Conservation (phyloP, 2,113 vertebrate species). For the Dipodomys stephensi region DNA sequence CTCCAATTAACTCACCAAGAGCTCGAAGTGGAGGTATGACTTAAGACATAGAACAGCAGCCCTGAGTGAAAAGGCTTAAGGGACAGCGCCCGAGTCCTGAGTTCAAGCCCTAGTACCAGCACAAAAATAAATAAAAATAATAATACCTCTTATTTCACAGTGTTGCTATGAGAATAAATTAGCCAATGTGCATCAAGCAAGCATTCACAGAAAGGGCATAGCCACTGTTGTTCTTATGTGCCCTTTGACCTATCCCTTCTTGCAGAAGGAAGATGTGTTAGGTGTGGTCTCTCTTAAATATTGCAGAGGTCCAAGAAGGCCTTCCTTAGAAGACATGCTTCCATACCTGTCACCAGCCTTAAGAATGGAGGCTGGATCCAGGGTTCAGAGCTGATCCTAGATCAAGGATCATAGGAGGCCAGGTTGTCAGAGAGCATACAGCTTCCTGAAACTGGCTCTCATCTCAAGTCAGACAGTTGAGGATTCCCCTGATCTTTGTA, state of each 20-base stretch:
- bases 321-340: background rate
- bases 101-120: background rate
- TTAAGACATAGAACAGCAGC: too few species aligned
- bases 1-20: too few species aligned
- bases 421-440: background rate
- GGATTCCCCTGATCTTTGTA: background rate
- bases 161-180: slow-evolving; percentile 10
- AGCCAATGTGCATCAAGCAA: background rate
- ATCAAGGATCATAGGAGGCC: background rate
- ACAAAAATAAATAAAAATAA: background rate
- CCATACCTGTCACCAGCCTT: background rate
- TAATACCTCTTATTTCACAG: background rate
- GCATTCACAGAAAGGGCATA: background rate
- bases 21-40: too few species aligned
- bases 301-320: background rate
- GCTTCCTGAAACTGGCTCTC: background rate
- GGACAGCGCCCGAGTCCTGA: too few species aligned
- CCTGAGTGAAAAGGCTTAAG: too few species aligned
- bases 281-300: background rate
- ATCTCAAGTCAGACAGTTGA: background rate
- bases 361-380: background rate
- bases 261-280: background rate
- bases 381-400: background rate
- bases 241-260: background rate
- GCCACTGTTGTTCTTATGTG: background rate